A percentile compares a stretch with the other conserved stretches of the same genome.
Conservation (phyloP, 2,888 invertebrate species). For the Rhingia campestris region DNA sequence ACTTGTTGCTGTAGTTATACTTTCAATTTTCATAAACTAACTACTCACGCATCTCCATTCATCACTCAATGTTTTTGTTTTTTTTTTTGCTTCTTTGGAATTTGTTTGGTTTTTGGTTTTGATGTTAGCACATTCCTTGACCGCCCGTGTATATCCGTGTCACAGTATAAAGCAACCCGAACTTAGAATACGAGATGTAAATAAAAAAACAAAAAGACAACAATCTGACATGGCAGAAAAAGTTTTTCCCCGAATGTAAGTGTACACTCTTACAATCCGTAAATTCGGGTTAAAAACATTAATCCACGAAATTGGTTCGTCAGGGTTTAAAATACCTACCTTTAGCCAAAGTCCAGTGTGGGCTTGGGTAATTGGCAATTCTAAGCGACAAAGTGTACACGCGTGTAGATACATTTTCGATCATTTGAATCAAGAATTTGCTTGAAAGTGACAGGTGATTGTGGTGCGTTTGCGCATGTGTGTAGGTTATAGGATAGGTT, state of each 20-base stretch:
- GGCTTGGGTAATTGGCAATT: conserved; percentile 70
- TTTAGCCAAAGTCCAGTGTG: conserved; percentile 62
- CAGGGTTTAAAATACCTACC: conserved; percentile 1
- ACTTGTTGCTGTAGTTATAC: conserved; percentile 33
- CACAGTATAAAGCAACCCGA: background rate
- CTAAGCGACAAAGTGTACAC: conserved; percentile 43
- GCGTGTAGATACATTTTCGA: background rate
- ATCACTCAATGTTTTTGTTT: background rate
- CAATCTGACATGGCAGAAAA: conserved; percentile 1
- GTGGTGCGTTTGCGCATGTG: conserved; percentile 50
- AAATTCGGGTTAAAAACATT: background rate
- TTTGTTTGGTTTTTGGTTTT: conserved; percentile 8
- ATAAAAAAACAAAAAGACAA: conserved; percentile 8
- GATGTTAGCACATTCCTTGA: background rate
- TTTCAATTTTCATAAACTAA: conserved; percentile 67
- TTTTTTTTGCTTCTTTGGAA: conserved; percentile 15
- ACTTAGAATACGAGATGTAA: conserved; percentile 4
- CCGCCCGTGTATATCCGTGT: background rate
- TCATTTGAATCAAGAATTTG: background rate
- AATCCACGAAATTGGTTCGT: conserved; percentile 3
- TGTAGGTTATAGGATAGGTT: conserved; percentile 35
- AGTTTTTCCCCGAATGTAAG: conserved; percentile 17
- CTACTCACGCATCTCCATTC: conserved; percentile 52
- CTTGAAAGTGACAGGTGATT: conserved; percentile 59
- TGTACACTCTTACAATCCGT: conserved; percentile 7